phyloP scores from a whole-genome alignment of 2,888 invertebrate genomes.

The Netelia inedita region DNA sequence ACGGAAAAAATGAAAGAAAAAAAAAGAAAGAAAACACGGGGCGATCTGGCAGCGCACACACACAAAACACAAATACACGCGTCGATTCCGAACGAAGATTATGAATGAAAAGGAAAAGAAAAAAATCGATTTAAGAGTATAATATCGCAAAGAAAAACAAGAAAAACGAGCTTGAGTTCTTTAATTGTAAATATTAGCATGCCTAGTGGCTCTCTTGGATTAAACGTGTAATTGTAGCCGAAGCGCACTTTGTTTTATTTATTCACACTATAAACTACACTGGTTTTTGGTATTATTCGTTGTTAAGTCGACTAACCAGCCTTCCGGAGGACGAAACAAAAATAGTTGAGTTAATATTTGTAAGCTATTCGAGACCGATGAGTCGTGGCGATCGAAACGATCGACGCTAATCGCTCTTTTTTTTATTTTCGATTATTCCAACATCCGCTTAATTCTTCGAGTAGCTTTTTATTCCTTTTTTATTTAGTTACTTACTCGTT shows the following conservation, averaged over 20 bases:
- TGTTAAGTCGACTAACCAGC: slow-evolving; percentile 29
- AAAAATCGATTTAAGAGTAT: not conserved
- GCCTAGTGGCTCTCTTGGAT: slow-evolving; percentile 75
- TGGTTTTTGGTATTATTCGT: slow-evolving; percentile 59
- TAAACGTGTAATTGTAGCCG: slow-evolving; percentile 78
- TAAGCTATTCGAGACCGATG: not conserved
- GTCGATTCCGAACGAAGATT: slow-evolving; percentile 1
- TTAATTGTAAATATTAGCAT: slow-evolving; percentile 79
- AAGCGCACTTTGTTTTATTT: slow-evolving; percentile 79
- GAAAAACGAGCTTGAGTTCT: slow-evolving; percentile 73
- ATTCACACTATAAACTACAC: slow-evolving; percentile 74
- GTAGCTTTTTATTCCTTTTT: slow-evolving; percentile 16
- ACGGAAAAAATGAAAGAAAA: not conserved
- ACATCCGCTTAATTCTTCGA: slow-evolving; percentile 27
- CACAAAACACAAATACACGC: slow-evolving; percentile 11
- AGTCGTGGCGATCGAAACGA: slow-evolving; percentile 6
- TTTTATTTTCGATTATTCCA: slow-evolving; percentile 25
- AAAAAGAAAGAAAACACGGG: not conserved
- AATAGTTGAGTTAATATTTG: not conserved
- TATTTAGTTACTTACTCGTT: not conserved
- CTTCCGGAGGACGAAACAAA: not conserved
- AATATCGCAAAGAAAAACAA: slow-evolving; percentile 57
- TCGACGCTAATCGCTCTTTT: not conserved
- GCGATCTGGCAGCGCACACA: slow-evolving; percentile 45
- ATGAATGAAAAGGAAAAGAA: slow-evolving; percentile 1